phyloP scores from a whole-genome alignment of 2,888 invertebrate species.

The Buathra laborator region DNA sequence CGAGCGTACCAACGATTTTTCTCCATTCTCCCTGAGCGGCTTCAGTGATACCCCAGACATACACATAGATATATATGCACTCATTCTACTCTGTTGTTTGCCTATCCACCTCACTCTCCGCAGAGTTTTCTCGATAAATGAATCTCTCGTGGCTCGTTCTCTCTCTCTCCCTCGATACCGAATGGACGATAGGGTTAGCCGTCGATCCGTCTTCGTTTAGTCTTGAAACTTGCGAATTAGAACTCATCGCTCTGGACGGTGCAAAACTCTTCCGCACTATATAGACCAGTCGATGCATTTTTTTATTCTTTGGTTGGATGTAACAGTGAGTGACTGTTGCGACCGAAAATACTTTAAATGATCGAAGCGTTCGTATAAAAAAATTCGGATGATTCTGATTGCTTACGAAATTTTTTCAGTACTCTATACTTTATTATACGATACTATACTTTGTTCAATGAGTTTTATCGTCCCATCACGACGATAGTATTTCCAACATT shows the following conservation, averaged over 20 bases:
- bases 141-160: constrained; percentile 27
- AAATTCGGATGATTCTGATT: too few species aligned
- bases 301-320: too few species aligned
- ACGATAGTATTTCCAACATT: too few species aligned
- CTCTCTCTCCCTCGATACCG: constrained; percentile 3
- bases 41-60: constrained; percentile 5
- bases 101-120: constrained; percentile 3
- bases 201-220: constrained; percentile 59
- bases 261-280: not conserved
- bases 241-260: not conserved
- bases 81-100: constrained; percentile 50
- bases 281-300: too few species aligned
- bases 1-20: constrained; percentile 61
- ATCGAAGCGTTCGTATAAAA: too few species aligned
- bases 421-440: too few species aligned
- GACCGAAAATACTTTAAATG: too few species aligned
- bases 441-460: too few species aligned
- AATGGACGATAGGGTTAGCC: constrained; percentile 28
- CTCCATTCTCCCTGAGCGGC: constrained; percentile 48
- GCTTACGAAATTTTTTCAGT: too few species aligned
- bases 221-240: constrained; percentile 42
- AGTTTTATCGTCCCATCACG: too few species aligned
- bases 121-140: constrained; percentile 47
- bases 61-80: constrained; percentile 33
- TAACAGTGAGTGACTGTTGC: too few species aligned